Conservation (phyloP, 2,113 vertebrate species). For the Cairina moschata region DNA sequence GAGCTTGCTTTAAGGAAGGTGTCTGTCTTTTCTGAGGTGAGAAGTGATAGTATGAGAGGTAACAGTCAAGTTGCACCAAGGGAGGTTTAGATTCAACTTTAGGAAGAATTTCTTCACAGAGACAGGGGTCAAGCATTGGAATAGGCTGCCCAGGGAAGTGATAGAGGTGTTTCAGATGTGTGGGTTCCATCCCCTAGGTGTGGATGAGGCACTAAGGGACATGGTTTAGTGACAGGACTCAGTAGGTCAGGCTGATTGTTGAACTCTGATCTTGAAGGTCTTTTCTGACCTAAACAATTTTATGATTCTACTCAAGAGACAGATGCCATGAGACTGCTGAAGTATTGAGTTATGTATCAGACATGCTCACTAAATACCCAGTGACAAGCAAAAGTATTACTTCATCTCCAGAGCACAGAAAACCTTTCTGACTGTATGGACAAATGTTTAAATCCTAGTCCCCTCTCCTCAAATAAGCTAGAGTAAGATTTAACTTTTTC, state of each 20-base stretch:
- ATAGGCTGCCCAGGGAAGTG: background rate
- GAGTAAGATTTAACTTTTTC: background rate
- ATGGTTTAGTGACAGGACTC: background rate
- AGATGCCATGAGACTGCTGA: background rate
- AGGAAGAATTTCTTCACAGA: background rate
- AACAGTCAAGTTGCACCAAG: background rate
- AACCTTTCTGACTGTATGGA: background rate
- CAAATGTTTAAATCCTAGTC: background rate
- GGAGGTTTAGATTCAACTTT: background rate
- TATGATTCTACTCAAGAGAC: background rate
- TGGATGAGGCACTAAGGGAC: background rate
- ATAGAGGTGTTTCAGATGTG: background rate
- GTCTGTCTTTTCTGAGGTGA: background rate
- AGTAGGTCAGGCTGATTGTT: background rate
- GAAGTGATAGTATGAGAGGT: background rate
- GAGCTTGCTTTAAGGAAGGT: background rate
- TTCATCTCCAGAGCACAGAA: background rate
- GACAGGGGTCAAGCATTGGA: background rate
- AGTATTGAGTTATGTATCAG: background rate
- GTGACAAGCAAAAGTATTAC: background rate
- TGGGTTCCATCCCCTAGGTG: background rate
- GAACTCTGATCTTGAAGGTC: background rate
- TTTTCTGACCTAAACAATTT: background rate
- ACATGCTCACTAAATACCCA: background rate
- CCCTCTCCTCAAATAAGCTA: background rate